Evolutionary conservation across 2,113 vertebrate genomes (phyloP).

Genomic region (Otocyon megalotis): DNA sequence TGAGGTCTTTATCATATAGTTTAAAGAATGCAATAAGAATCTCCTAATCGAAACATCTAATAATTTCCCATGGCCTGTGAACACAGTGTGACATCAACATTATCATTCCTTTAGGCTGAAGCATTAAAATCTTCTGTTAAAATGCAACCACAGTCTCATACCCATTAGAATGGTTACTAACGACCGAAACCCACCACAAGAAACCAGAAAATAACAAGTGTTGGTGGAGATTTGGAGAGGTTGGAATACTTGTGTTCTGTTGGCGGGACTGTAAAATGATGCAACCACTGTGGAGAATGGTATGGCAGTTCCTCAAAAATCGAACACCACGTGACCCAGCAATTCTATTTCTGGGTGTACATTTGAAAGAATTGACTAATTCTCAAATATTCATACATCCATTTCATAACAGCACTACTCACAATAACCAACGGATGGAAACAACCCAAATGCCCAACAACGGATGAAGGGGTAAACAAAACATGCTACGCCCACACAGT

Average conservation of each 20-base stretch:
- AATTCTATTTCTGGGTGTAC: neutral
- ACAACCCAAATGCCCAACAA: neutral
- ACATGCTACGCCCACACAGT: neutral
- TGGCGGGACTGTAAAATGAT: neutral
- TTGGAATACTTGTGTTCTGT: neutral
- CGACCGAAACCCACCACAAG: neutral
- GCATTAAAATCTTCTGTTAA: neutral
- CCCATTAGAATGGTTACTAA: neutral
- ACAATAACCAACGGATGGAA: neutral
- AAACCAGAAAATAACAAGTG: neutral
- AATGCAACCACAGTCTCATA: neutral
- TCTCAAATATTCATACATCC: neutral
- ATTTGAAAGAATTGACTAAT: neutral
- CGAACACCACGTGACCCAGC: neutral
- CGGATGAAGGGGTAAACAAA: neutral
- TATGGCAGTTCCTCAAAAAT: neutral
- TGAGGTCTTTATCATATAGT: neutral
- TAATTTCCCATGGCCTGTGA: neutral
- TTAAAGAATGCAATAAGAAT: neutral
- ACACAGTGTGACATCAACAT: neutral
- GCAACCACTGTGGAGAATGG: neutral
- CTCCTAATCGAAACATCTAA: neutral
- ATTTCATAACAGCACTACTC: neutral
- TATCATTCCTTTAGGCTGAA: neutral
- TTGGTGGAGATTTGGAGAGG: neutral